These are phyloP conservation scores for Oncopodura yosiiana DNA, from an alignment of 1,140 invertebrate species.

Conservation along the genomic window DNA sequence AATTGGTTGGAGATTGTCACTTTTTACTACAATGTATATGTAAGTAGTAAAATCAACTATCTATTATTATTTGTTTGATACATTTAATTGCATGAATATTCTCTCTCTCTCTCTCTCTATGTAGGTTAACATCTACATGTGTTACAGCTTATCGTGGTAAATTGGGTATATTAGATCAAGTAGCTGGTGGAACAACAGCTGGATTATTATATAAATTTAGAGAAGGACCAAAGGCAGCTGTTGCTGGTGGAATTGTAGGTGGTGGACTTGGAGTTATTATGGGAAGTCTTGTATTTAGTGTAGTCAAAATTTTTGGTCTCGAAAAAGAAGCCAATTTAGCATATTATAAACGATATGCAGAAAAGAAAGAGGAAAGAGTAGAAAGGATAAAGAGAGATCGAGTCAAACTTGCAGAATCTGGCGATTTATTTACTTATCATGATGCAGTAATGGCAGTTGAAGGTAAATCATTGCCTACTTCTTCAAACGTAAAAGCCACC, in stretches of 20 bases:
- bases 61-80: background rate
- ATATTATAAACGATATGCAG: no score
- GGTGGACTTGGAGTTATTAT: background rate
- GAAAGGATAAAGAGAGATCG: no score
- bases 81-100: background rate
- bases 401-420: no score
- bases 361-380: no score
- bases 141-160: constrained; percentile 55
- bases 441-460: no score
- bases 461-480: no score
- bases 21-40: constrained; percentile 56
- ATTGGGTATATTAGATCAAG: constrained; percentile 53
- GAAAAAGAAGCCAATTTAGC: no score
- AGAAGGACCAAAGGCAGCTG: constrained; percentile 51
- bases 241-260: constrained; percentile 46
- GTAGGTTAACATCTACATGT: constrained; percentile 49
- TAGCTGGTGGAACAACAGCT: constrained; percentile 50
- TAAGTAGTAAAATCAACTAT: constrained; percentile 38
- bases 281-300: background rate
- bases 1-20: constrained; percentile 52
- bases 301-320: no score
- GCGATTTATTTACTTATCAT: no score
- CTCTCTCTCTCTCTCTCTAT: no score
- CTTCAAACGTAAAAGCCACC: no score
- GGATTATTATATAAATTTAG: constrained; percentile 53